Evolutionary conservation across 2,113 vertebrate genomes (phyloP).

Genomic region (Brienomyrus longianalis): DNA sequence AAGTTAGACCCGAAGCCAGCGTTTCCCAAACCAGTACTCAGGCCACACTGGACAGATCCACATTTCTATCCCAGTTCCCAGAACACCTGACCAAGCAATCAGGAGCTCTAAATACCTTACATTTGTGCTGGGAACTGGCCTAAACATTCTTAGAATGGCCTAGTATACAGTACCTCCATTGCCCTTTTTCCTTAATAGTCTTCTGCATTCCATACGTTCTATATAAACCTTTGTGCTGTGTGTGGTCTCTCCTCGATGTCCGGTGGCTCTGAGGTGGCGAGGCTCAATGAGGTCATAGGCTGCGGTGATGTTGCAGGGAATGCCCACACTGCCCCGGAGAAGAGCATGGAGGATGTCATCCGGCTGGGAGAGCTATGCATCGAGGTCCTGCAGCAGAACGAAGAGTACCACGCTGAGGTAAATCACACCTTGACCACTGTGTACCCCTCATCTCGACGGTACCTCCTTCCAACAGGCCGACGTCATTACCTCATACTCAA

Average conservation of each 20-base stretch:
- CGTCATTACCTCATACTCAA: not conserved
- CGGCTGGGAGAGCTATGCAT: slow-evolving; percentile 86
- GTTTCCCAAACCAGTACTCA: no score
- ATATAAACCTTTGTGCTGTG: not conserved
- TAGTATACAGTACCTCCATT: not conserved
- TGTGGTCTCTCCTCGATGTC: not conserved
- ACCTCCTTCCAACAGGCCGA: not conserved
- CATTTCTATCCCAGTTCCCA: no score
- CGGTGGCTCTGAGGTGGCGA: not conserved
- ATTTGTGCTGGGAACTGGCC: no score
- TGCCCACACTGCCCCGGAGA: slow-evolving; percentile 67
- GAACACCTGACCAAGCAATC: no score
- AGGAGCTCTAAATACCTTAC: no score
- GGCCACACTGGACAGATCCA: no score
- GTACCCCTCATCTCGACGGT: not conserved
- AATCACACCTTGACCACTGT: not conserved
- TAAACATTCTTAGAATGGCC: not conserved
- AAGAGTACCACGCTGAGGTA: slow-evolving; percentile 95
- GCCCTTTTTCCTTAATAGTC: not conserved
- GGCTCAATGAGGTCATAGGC: not conserved
- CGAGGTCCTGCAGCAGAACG: slow-evolving; percentile 92
- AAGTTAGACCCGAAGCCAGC: not conserved
- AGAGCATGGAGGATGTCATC: slow-evolving; percentile 81
- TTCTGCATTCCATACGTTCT: not conserved
- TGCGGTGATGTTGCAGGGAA: slow-evolving; percentile 31